Evolutionary conservation across 2,888 invertebrate genomes (phyloP), one percentile per base, ranked within the genome.

Genomic region (Ormyrus labotus): DNA sequence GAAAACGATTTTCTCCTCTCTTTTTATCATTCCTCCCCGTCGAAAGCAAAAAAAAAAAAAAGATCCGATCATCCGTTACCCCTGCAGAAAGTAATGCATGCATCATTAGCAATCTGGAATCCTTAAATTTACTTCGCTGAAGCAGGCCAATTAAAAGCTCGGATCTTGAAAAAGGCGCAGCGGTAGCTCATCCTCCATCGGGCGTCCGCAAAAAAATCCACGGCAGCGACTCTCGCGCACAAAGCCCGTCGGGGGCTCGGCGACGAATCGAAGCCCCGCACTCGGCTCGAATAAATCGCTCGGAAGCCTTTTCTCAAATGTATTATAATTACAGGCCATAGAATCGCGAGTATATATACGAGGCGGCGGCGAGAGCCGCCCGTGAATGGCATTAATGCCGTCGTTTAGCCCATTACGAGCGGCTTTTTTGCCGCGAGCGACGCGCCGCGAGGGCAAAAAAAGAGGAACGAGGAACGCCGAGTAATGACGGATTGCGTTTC

Each of bases 311-410:
- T 79, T 69, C 79, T 74, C 50, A 69, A 79, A 79, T 57, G 58
- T 61, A 34, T 34, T 34, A 34, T 34, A 79, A 78, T 73, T 73
- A 73, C 72, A 55, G 10, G 61, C 6, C 9, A 13, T 60, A 60
- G 50, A 50, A 11, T 10, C 51, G 13, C 47, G n/a, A 6, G 19
- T 47, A 58, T 10, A 58, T 10, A 57, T 9, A 13, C 48, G n/a
- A 51, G 19, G 4, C 13, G 57, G 6, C 68, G 78, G 13, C 34
- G 72, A 77, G 68, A 77, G 68, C 63, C 68, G 72, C 50, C 63
- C 63, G 67, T 68, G 68, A 80, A 77, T 77, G 72, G 71, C 76
- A 80, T 73, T 77, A 73, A 77, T 68, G 63, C 64, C 76, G 68
- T 65, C 71, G 60, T 72, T 81, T 77, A 73, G 58, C 73, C 61